Evolutionary conservation across 2,113 vertebrate genomes (phyloP).

Genomic region (Ondatra zibethicus): DNA sequence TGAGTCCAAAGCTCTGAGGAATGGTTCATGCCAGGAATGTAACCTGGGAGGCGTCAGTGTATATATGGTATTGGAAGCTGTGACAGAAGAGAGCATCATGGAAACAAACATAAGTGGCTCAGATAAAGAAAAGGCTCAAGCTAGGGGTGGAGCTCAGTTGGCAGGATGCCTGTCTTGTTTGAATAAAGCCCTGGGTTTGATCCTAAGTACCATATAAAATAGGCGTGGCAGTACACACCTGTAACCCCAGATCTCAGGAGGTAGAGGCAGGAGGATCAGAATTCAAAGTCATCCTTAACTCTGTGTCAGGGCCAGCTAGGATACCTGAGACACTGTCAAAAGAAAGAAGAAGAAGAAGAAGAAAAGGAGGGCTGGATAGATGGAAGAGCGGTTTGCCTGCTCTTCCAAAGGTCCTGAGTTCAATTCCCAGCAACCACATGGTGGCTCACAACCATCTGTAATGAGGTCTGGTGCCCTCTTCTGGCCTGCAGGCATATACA

Average conservation of each 20-base stretch:
- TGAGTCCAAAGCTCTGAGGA: background rate
- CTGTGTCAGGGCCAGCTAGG: background rate
- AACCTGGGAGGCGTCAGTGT: background rate
- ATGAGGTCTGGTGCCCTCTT: too few relatives aligned
- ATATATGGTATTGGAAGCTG: background rate
- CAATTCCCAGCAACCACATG: too few relatives aligned
- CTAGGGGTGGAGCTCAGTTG: background rate
- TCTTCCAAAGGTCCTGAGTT: too few relatives aligned
- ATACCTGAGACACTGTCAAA: background rate
- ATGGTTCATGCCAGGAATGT: background rate
- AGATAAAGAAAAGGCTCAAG: background rate
- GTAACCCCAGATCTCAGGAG: background rate
- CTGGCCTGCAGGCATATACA: too few relatives aligned
- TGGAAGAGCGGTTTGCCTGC: too few relatives aligned
- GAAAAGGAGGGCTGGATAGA: background rate
- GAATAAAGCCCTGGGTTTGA: background rate
- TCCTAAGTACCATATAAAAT: background rate
- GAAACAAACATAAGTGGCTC: constrained; percentile 1
- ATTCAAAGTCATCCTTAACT: background rate
- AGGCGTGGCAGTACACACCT: background rate
- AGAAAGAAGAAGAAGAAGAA: background rate
- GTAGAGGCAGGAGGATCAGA: background rate
- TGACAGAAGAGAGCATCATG: background rate
- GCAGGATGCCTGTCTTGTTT: background rate
- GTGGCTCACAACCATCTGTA: too few relatives aligned